Evolutionary conservation across 2,888 invertebrate species (phyloP), one percentile per base, ranked within the genome.

Genomic region (Fissipunctia ypsillon): DNA sequence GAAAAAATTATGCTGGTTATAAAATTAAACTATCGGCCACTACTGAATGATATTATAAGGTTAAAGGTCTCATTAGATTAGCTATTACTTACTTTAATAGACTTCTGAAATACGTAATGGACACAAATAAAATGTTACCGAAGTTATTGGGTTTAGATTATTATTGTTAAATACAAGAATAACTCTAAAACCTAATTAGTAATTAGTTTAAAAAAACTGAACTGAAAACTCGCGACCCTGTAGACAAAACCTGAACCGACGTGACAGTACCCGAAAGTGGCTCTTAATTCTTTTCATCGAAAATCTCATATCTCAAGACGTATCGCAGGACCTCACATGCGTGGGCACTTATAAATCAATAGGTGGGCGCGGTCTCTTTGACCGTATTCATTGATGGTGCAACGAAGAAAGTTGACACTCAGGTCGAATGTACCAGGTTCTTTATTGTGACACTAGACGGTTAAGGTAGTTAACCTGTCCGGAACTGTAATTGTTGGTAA

Each of bases 261-360:
- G 6, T 9, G 5, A 59, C 9, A 57, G 35, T 3, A 9, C 3
- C 43, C 28, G 1, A 35, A 43, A 70, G 6, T 48, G 6, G 28
- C 10, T 50, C 14, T 6, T 1, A n/a, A 43, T 50, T 56, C 9
- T 38, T 41, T 61, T 78, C 52, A 22, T 60, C 43, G 28, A 31
- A 57, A 50, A 38, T 52, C 22, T 41, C 25, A 78, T 87, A 91
- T 93, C 91, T 87, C 69, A 2, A 86, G 92, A 93, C 74, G 19
- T 57, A 88, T 91, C 90, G 66, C 65, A 78, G 85, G 90, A 91
- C 84, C 80, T 78, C 61, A 71, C 78, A 59, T 71, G 69, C 69
- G 61, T 70, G 76, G 84, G 83, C 86, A 90, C 86, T 90, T 92
- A 94, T 95, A 95, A 95, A 95, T 95, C 95, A 95, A 94, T 94